Evolutionary conservation across 2,888 invertebrate genomes (phyloP).

Genomic region (Dynastes grantii): DNA sequence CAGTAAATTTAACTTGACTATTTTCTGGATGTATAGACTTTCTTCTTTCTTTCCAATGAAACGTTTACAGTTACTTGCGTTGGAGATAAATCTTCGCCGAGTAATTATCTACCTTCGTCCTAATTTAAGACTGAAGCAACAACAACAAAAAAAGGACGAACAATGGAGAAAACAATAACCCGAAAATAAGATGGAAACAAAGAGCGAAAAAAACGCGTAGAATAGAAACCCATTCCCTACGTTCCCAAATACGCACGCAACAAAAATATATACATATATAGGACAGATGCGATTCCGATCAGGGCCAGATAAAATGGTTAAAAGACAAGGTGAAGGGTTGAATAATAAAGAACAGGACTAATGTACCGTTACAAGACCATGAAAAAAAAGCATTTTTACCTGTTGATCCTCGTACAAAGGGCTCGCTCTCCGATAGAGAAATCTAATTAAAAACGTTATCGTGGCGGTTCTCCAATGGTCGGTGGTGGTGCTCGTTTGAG

Average conservation of each 20-base stretch:
- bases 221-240: conserved; percentile 7
- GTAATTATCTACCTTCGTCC: conserved; percentile 16
- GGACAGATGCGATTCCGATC: conserved; percentile 45
- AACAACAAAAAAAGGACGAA: conserved; percentile 5
- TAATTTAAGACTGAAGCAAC: neutral
- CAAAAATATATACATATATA: conserved; percentile 8
- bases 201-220: conserved; percentile 15
- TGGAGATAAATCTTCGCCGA: conserved; percentile 36
- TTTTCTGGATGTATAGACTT: too few relatives aligned
- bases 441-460: conserved; percentile 49
- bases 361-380: conserved; percentile 43
- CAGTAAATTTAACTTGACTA: too few relatives aligned
- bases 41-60: neutral
- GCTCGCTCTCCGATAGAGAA: conserved; percentile 44
- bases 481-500: neutral
- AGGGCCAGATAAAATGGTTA: conserved; percentile 40
- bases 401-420: conserved; percentile 47
- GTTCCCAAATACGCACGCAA: neutral
- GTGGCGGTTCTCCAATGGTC: conserved; percentile 7
- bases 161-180: conserved; percentile 4
- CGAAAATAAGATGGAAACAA: neutral
- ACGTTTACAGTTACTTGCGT: conserved; percentile 14
- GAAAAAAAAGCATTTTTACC: conserved; percentile 46
- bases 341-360: conserved; percentile 48
- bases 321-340: conserved; percentile 49